Evolutionary conservation across 2,888 invertebrate genomes (phyloP), one percentile per base, ranked within the genome.

Genomic region (Rhyacophila evoluta): DNA sequence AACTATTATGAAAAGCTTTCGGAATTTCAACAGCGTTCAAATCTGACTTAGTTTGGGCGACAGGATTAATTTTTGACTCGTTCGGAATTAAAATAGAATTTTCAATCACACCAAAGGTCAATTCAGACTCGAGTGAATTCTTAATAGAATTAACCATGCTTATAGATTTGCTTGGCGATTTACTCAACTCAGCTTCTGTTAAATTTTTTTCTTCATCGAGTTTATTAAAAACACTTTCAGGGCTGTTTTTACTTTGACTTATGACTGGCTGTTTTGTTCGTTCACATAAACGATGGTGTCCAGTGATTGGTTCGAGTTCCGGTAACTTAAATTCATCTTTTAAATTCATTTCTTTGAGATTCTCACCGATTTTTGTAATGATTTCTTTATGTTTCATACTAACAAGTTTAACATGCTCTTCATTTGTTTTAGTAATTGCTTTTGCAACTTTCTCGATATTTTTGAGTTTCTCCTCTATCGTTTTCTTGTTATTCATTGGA

Each of bases 221-320:
- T 41, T 78, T 81, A 6, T 25, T 55, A 41, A 76, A 55, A 25
- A 33, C 37, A 10, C 70, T 67, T 25, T 78, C 79, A 1, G 67
- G 37, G 11, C 67, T 39, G 11, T 72, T 19, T 12, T 55, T 77
- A 28, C 27, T 36, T 19, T 55, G 29, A 25, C 37, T 69, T 1
- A 11, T 41, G 27, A 15, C 39, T 1, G 69, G 41, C 15, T 55
- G 73, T 83, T 87, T 88, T 36, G 89, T 89, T 67, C 89, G 87
- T 84, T 92, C 92, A 84, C 92, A 92, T 12, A 92, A 86, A 74
- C 92, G 89, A 83, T 92, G 92, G 85, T 92, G 92, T 0, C 92
- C 89, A 41, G 92, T 84, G 77, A 88, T 87, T 38, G 88, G 88
- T 84, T 88, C 88, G 2, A 88, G 86, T 5, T 76, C 15, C 1